Evolutionary conservation across 1,140 invertebrate genomes (phyloP), one percentile per base, ranked within the genome.

Genomic region (Aphaenogaster rudis): DNA sequence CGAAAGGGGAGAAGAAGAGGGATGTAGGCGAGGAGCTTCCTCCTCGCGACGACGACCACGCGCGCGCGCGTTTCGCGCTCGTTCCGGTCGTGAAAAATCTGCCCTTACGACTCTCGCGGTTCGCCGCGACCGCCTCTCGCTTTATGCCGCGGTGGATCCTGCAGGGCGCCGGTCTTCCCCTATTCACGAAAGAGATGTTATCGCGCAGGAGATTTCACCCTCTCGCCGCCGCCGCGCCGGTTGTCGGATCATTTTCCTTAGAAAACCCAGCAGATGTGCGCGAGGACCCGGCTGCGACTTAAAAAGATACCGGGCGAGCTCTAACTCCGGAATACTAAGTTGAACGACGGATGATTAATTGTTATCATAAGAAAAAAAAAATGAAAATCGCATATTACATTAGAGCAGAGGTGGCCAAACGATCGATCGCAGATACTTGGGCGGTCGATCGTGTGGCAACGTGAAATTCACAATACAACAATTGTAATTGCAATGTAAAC

Each of bases 171-270:
- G 17, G 17, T 13, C 80, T 50, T 82, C 54, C 28, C 42, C 54
- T 61, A 74, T 74, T 48, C 69, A 50, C 42, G 54, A 84, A 61
- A 61, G 63, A 74, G 80, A 84, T 84, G 54, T 63, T 84, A 84
- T 63, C 67, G 13, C 64, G 66, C n/a, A 11, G 17, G n/a, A 61
- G 69, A 63, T 76, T 74, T 76, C 54, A 84, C 39, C 69, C 57
- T 84, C 52, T 82, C 67, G 42, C 39, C 39, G 28, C 15, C 28
- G 28, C 28, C 28, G 28, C 33, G 48, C 6, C 13, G 6, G 11
- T 42, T 50, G 17, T 61, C 36, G 57, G 45, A 50, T 63, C 57
- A 72, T 76, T 82, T 72, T 84, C 57, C 54, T 63, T 74, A 5
- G 36, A 81, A 69, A 74, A 59, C 9, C 15, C 79, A 21, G 69